Conservation (phyloP, 2,113 vertebrate species). For the Polypterus bichir region DNA sequence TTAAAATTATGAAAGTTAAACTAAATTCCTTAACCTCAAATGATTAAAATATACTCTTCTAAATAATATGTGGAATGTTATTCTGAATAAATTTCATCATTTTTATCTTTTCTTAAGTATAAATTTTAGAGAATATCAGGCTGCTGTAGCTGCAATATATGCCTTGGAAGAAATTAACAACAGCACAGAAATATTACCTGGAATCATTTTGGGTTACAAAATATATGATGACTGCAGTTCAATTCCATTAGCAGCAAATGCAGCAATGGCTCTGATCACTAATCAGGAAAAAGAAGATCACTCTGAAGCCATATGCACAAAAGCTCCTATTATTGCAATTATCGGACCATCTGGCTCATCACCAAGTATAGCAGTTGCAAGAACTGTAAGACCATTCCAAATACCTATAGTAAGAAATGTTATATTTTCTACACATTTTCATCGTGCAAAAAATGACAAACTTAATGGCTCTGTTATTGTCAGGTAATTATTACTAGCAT, state of each 20-base stretch:
- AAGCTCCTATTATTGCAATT: background rate
- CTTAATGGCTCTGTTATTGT: too few species aligned
- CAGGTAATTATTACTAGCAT: too few species aligned
- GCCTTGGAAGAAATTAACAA: conserved; percentile 1
- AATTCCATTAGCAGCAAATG: background rate
- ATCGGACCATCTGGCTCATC: background rate
- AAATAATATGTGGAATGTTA: background rate
- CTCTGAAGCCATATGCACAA: background rate
- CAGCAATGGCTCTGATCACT: background rate
- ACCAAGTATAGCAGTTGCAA: background rate
- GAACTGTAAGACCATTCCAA: conserved; percentile 1
- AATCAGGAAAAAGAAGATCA: background rate
- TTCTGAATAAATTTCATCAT: background rate
- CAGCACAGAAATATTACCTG: conserved; percentile 2
- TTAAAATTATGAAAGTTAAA: background rate
- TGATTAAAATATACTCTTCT: background rate
- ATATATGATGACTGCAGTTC: background rate
- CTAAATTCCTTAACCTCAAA: background rate
- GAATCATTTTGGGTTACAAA: background rate
- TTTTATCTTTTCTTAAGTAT: background rate
- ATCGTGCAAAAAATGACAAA: too few species aligned
- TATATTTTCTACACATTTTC: background rate
- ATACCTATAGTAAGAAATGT: conserved; percentile 1
- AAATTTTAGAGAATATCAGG: background rate
- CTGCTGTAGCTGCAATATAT: background rate